Evolutionary conservation across 2,113 vertebrate species (phyloP).

Genomic region (Pedionomus torquatus): DNA sequence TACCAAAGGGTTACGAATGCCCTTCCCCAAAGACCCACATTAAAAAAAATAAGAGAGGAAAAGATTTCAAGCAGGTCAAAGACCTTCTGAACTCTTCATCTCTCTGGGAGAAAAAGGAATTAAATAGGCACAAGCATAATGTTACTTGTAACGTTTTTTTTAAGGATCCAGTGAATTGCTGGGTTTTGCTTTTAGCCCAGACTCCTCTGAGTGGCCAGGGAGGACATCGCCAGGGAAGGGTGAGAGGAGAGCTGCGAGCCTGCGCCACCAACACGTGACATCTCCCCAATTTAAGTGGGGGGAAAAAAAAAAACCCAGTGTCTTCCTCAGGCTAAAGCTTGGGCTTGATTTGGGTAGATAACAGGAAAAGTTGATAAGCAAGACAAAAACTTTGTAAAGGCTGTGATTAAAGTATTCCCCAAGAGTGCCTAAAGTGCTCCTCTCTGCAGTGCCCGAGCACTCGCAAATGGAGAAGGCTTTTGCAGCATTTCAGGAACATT

Average conservation of each 20-base stretch:
- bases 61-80: not conserved
- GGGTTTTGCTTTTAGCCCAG: not conserved
- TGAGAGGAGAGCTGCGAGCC: not conserved
- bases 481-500: not conserved
- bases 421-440: fast-evolving
- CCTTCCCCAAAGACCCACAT: not conserved
- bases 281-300: not conserved
- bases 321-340: not conserved
- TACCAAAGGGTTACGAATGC: not conserved
- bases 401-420: not conserved
- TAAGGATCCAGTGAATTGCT: fast-evolving
- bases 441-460: not conserved
- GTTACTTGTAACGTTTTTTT: not conserved
- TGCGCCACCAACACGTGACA: not conserved
- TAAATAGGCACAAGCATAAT: fast-evolving
- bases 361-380: not conserved
- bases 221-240: fast-evolving
- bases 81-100: not conserved
- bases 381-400: not conserved
- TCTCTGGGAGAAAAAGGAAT: not conserved
- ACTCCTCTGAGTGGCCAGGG: not conserved
- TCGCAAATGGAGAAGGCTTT: not conserved
- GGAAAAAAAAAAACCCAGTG: not conserved
- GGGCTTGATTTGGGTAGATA: not conserved
- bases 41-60: not conserved